These are phyloP conservation scores for Tetropium fuscum DNA, from an alignment of 2,888 invertebrate genomes.

Conservation along the genomic window DNA sequence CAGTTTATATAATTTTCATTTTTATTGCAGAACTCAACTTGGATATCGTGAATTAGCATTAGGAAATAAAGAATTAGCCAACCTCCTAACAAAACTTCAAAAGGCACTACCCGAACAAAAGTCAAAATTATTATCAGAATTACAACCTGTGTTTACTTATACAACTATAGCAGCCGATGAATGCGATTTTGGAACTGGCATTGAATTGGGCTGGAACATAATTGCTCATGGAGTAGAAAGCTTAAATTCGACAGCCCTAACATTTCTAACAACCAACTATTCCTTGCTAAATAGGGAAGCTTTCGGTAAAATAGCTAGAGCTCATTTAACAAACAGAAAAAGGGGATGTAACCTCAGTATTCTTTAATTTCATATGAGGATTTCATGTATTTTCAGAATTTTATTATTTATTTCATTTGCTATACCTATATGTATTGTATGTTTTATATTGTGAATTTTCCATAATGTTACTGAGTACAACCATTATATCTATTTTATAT, in stretches of 20 bases:
- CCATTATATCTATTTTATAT: too few relatives aligned
- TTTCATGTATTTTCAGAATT: too few relatives aligned
- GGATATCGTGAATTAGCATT: conserved; percentile 80
- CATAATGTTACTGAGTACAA: neutral
- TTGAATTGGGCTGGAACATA: conserved; percentile 89
- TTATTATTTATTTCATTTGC: too few relatives aligned
- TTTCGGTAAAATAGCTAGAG: conserved; percentile 80
- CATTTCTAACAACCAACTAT: conserved; percentile 81
- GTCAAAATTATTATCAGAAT: conserved; percentile 72
- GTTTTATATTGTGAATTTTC: neutral
- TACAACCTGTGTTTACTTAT: conserved; percentile 83
- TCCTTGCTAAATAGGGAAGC: conserved; percentile 77
- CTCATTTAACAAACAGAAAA: conserved; percentile 80
- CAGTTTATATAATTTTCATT: too few relatives aligned
- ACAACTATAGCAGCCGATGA: conserved; percentile 94
- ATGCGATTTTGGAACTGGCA: conserved; percentile 92
- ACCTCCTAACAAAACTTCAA: conserved; percentile 75
- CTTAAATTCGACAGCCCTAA: conserved; percentile 75
- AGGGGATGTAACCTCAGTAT: conserved; percentile 70
- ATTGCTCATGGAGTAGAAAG: conserved; percentile 80
- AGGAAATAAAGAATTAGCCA: conserved; percentile 69
- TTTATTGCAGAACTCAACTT: conserved; percentile 75
- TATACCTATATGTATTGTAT: neutral
- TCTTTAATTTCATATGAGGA: conserved; percentile 40
- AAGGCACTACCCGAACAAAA: conserved; percentile 73